phyloP scores from a whole-genome alignment of 2,888 invertebrate species.

The Oscheius sp. region DNA sequence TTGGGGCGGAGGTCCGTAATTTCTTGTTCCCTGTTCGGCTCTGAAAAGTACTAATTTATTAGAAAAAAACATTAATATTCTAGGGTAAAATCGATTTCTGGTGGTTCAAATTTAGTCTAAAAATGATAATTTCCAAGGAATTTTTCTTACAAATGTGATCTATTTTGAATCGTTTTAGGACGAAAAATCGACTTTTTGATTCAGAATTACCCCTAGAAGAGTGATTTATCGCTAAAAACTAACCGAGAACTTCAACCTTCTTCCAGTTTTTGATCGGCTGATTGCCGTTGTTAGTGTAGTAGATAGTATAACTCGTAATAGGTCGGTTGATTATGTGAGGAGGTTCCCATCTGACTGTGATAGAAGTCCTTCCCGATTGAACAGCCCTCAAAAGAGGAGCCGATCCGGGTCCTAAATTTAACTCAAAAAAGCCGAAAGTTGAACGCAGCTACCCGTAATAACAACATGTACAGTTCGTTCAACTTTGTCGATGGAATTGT shows the following conservation, averaged over 20 bases:
- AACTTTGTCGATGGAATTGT: slow-evolving; percentile 58
- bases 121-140: too few species aligned
- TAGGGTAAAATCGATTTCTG: too few species aligned
- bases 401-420: slow-evolving; percentile 61
- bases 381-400: slow-evolving; percentile 59
- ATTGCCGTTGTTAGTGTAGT: slow-evolving; percentile 67
- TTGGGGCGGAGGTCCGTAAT: slow-evolving; percentile 63
- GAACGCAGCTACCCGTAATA: slow-evolving; percentile 50
- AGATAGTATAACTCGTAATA: slow-evolving; percentile 67
- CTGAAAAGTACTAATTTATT: too few species aligned
- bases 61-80: too few species aligned
- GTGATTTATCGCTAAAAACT: background rate
- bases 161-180: too few species aligned
- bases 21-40: slow-evolving; percentile 56
- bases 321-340: slow-evolving; percentile 66
- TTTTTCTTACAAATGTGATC: too few species aligned
- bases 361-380: slow-evolving; percentile 52
- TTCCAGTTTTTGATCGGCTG: slow-evolving; percentile 67
- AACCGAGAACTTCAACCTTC: slow-evolving; percentile 56
- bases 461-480: slow-evolving; percentile 60
- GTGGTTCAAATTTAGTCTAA: too few species aligned
- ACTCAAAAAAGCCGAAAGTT: background rate
- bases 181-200: too few species aligned
- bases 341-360: slow-evolving; percentile 63
- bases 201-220: background rate